phyloP scores from a whole-genome alignment of 2,797 vertebrate species.

The Macropus fuliginosus region DNA sequence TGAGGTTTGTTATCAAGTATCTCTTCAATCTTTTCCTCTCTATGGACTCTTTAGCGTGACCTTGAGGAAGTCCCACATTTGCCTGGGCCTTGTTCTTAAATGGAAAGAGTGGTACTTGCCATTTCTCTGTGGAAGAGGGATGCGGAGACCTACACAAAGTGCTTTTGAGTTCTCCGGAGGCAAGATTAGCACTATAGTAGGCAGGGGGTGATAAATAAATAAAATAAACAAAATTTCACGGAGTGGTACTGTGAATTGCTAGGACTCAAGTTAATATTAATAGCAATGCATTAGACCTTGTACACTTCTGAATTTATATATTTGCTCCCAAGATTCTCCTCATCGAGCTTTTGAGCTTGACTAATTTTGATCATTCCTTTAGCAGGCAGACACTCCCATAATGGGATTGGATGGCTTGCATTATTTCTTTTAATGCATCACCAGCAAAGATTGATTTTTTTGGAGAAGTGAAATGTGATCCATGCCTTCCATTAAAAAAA shows the following conservation, averaged over 20 bases:
- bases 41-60: background rate
- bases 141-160: constrained; percentile 3
- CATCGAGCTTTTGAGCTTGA: constrained; percentile 42
- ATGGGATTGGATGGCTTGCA: constrained; percentile 53
- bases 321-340: constrained; percentile 45
- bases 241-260: constrained; percentile 8
- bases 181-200: background rate
- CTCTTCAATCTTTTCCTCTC: background rate
- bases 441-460: constrained; percentile 71
- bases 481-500: constrained; percentile 71
- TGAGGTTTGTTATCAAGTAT: background rate
- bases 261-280: constrained; percentile 53
- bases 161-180: constrained; percentile 21
- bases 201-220: background rate
- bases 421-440: constrained; percentile 67
- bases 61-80: background rate
- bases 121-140: background rate
- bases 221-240: background rate
- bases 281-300: constrained; percentile 27
- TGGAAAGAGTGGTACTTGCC: background rate
- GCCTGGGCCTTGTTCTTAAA: constrained; percentile 20
- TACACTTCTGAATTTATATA: constrained; percentile 52
- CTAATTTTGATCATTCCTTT: constrained; percentile 66
- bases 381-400: constrained; percentile 51
- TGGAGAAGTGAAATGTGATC: constrained; percentile 48